Base-by-base conservation (phyloP, 2,888 invertebrate species). In the Caenorhabditis becei region DNA sequence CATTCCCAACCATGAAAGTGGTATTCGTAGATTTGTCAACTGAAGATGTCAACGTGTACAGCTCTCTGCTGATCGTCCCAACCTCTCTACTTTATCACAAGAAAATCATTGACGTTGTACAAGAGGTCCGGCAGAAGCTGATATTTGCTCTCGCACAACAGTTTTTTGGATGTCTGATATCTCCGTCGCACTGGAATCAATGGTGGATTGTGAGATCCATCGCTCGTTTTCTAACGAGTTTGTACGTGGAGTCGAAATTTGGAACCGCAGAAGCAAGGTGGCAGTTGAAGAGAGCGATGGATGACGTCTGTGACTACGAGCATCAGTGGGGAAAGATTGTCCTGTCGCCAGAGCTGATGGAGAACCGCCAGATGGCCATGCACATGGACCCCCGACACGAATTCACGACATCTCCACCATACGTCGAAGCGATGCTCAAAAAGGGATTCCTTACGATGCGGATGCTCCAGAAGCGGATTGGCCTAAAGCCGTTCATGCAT, bases 111-210 rank as follows among this genome's bases (percentile, higher is more conserved):
- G 91, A 91, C 62, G 86, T 86, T 1, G 91, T 91, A 10, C 88
- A 86, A 28, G 81, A 81, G 20, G 69, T 69, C 8, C 61, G 81
- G 11, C 81, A 81, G 37, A 65, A 81, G 28, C 24, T 81, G 44
- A 77, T 81, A 3, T 61, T 41, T 11, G 77, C 70, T 1, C 59
- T 78, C 23, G 75, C 80, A 18, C 78, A 79, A 28, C 99, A 99
- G 92, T 99, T 98, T 93, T 99, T 99, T 90, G 97, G 98, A 2
- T 97, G 97, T 91, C 99, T 97, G 91, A 97, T 99, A 81, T 95
- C 96, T 0, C 96, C 97, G 94, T 95, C 96, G 92, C 95, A 96
- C 91, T 98, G 97, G 96, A 95, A 95, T 0, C 97, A 99, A 92
- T 94, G 95, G 86, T 99, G 99, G 99, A 92, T 99, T 23, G 80